Percentiles rank a stretch among this genome's conserved stretches.
Conservation (phyloP, 2,113 vertebrate genomes). For the Xyliphius kryptos region DNA sequence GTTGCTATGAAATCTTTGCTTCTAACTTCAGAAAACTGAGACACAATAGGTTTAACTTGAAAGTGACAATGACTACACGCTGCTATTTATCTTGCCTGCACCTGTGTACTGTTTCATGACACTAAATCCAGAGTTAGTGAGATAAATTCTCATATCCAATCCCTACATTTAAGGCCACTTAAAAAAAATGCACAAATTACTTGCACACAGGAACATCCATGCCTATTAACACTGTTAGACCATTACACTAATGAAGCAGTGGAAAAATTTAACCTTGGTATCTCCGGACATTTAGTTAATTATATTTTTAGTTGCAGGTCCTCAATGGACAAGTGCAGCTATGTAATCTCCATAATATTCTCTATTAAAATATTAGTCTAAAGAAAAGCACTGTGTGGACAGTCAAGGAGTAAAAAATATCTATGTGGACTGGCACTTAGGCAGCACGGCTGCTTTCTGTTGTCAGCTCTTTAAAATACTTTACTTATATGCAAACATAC, state of each 20-base stretch:
- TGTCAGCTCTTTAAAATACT: too few relatives aligned
- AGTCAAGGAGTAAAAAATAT: too few relatives aligned
- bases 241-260: conserved; percentile 1
- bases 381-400: not conserved
- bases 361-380: not conserved
- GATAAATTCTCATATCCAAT: conserved; percentile 18
- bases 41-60: not conserved
- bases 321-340: not conserved
- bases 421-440: too few relatives aligned
- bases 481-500: too few relatives aligned
- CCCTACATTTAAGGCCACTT: conserved; percentile 12
- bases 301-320: not conserved
- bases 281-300: not conserved
- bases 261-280: not conserved
- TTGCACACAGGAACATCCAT: not conserved
- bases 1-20: too few relatives aligned
- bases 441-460: too few relatives aligned
- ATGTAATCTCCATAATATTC: not conserved
- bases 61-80: conserved; percentile 19
- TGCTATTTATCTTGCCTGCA: conserved; percentile 20
- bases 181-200: conserved; percentile 1
- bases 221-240: not conserved
- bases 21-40: not conserved
- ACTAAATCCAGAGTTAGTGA: conserved; percentile 34
- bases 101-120: conserved; percentile 23